Conservation (phyloP, 2,797 vertebrate genomes). For the Sebastes steindachneri region DNA sequence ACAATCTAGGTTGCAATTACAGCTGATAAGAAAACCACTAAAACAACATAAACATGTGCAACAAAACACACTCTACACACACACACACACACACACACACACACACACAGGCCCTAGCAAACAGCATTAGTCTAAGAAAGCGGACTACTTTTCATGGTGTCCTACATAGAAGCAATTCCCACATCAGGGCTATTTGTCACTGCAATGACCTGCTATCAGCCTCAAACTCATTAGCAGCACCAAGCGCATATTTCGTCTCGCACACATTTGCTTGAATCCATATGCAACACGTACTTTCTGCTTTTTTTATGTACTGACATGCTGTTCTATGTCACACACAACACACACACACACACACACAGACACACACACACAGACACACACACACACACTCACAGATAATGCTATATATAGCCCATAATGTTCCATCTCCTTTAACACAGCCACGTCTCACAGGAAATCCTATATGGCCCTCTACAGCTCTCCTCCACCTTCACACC, state of each 20-base stretch:
- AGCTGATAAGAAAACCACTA: neutral
- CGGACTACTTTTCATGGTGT: slow-evolving; percentile 9
- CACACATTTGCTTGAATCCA: neutral
- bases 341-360: slow-evolving; percentile 6
- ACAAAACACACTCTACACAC: neutral
- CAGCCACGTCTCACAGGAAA: slow-evolving; percentile 40
- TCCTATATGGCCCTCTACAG: neutral
- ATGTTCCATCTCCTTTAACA: slow-evolving; percentile 7
- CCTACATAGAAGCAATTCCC: slow-evolving; percentile 42
- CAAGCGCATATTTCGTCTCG: neutral
- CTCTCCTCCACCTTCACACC: neutral
- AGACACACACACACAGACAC: neutral
- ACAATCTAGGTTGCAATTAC: neutral
- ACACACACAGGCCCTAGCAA: neutral
- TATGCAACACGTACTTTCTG: neutral
- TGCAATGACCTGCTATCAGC: slow-evolving; percentile 1
- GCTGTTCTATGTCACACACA: slow-evolving; percentile 10
- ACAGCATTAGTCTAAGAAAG: neutral
- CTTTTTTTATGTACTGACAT: neutral
- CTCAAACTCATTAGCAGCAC: slow-evolving; percentile 29
- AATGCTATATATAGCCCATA: slow-evolving; percentile 30
- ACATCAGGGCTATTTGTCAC: slow-evolving; percentile 43
- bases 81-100: neutral
- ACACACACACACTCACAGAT: slow-evolving; percentile 19
- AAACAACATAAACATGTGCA: neutral